These are phyloP conservation scores for Haliclona indistincta DNA, from an alignment of 37 sponge, comb jelly and placozoan genomes.

Conservation along the genomic window DNA sequence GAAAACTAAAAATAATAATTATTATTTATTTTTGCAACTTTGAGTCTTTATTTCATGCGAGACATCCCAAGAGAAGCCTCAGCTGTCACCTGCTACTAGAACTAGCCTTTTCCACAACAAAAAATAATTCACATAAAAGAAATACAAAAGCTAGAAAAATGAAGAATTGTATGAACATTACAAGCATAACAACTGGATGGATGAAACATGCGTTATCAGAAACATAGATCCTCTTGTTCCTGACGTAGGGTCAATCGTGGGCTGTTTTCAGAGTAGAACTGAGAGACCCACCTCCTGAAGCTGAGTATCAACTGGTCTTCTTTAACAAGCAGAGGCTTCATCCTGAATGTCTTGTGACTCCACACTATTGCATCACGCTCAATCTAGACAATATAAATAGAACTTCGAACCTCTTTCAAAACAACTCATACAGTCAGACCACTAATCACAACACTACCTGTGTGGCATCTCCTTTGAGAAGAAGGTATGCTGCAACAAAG, in stretches of 20 bases:
- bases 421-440: slow-evolving; percentile 4
- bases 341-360: slow-evolving; percentile 49
- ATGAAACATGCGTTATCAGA: not conserved
- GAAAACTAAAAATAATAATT: no score
- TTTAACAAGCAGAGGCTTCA: slow-evolving; percentile 48
- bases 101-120: not conserved
- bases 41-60: no score
- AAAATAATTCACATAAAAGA: no score
- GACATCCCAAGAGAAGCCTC: no score
- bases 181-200: not conserved
- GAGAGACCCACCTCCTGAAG: slow-evolving; percentile 52
- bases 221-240: not conserved
- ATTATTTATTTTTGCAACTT: no score
- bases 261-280: slow-evolving; percentile 68
- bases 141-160: not conserved
- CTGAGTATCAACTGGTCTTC: slow-evolving; percentile 45
- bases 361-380: slow-evolving; percentile 62
- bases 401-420: not conserved
- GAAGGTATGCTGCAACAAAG: slow-evolving; percentile 9
- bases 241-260: slow-evolving; percentile 8
- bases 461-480: slow-evolving; percentile 18
- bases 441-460: slow-evolving; percentile 16
- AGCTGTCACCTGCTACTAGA: not conserved
- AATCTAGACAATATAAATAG: slow-evolving; percentile 18
- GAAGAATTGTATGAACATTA: not conserved